phyloP scores from a whole-genome alignment of 1,140 invertebrate genomes.

The Nautilus pompilius region DNA sequence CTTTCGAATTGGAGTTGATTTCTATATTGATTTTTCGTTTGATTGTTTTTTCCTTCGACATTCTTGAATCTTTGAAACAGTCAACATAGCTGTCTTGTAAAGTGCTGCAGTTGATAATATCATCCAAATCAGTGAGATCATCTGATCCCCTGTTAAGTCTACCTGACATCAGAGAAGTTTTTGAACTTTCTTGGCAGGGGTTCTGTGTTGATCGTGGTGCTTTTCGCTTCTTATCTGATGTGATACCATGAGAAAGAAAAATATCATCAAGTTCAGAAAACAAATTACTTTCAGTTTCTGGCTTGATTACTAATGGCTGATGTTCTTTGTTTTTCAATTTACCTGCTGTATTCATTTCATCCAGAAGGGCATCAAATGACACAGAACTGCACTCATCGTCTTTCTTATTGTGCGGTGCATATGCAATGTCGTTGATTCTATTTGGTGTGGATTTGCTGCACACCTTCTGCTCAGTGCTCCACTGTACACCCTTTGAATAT shows the following conservation, averaged over 20 bases:
- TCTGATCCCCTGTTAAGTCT: not conserved
- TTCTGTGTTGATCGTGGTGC: not conserved
- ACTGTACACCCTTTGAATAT: no score
- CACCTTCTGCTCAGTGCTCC: no score
- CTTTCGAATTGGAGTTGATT: no score
- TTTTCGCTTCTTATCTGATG: constrained; percentile 1
- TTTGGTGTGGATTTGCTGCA: no score
- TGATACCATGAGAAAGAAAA: not conserved
- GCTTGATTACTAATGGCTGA: no score
- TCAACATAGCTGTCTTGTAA: constrained; percentile 23
- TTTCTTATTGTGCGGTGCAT: no score
- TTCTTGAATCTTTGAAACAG: constrained; percentile 18
- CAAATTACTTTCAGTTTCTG: not conserved
- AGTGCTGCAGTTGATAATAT: constrained; percentile 19
- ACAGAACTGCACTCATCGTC: no score
- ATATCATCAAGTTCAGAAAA: not conserved
- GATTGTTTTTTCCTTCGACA: constrained; percentile 15
- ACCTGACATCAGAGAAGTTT: not conserved
- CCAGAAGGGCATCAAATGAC: no score
- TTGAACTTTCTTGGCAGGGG: not conserved
- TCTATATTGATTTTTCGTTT: not conserved
- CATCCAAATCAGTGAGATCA: constrained; percentile 2
- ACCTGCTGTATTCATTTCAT: no score
- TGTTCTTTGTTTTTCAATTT: no score
- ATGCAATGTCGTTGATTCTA: no score